phyloP scores from a whole-genome alignment of 2,888 invertebrate genomes.

The Netelia melanura region DNA sequence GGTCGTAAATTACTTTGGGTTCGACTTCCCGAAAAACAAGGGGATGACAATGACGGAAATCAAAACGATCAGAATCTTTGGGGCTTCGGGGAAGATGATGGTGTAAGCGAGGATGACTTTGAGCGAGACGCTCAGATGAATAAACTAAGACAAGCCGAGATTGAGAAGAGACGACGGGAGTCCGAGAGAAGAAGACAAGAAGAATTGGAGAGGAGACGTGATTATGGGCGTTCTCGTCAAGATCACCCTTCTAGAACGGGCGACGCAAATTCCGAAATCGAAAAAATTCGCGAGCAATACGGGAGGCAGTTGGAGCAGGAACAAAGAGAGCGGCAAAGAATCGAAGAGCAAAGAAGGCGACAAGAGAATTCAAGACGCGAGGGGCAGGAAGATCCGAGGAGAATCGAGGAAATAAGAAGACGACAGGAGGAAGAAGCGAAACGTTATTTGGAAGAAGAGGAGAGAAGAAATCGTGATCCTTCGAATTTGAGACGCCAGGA shows the following conservation, averaged over 20 bases:
- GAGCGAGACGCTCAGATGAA: slow-evolving; percentile 51
- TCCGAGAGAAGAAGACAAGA: slow-evolving; percentile 67
- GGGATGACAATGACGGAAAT: slow-evolving; percentile 40
- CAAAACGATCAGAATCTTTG: slow-evolving; percentile 69
- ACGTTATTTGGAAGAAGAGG: slow-evolving; percentile 43
- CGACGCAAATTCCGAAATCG: slow-evolving; percentile 62
- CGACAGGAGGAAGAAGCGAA: slow-evolving; percentile 52
- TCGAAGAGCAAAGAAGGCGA: slow-evolving; percentile 7
- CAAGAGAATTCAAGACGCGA: slow-evolving; percentile 3
- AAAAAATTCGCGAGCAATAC: slow-evolving; percentile 67
- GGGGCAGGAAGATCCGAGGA: slow-evolving; percentile 31
- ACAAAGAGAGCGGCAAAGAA: slow-evolving; percentile 53
- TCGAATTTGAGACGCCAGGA: slow-evolving; percentile 20
- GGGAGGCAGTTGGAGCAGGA: slow-evolving; percentile 52
- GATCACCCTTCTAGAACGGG: slow-evolving; percentile 32
- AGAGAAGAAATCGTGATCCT: slow-evolving; percentile 25
- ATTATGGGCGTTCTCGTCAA: slow-evolving; percentile 18
- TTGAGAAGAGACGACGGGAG: slow-evolving; percentile 68
- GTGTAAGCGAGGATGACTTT: slow-evolving; percentile 70
- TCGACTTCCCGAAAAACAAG: slow-evolving; percentile 42
- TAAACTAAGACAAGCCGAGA: slow-evolving; percentile 54
- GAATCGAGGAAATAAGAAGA: slow-evolving; percentile 65
- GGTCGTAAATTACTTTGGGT: slow-evolving; percentile 72
- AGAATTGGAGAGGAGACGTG: slow-evolving; percentile 62
- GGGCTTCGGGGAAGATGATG: slow-evolving; percentile 80